Percentiles rank a stretch among this genome's conserved stretches.
phyloP scores from a whole-genome alignment of 2,888 invertebrate genomes.

The Stenolophus ochropezus region DNA sequence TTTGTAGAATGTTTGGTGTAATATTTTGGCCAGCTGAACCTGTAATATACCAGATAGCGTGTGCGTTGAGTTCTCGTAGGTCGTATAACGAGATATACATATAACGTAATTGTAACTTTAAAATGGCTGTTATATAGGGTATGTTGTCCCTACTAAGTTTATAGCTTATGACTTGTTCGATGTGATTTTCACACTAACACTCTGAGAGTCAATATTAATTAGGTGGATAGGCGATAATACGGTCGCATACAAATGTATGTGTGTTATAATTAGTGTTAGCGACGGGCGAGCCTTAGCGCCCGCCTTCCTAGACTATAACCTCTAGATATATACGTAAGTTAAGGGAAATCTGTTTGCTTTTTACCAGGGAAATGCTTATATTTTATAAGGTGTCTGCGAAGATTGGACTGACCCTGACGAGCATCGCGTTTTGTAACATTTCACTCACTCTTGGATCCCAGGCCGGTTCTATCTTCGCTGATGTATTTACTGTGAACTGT shows the following conservation, averaged over 20 bases:
- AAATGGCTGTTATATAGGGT: slow-evolving; percentile 59
- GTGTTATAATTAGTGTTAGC: slow-evolving; percentile 58
- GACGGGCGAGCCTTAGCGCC: slow-evolving; percentile 42
- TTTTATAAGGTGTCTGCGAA: slow-evolving; percentile 58
- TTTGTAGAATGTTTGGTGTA: slow-evolving; percentile 56
- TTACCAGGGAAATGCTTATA: slow-evolving; percentile 60
- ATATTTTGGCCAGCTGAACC: slow-evolving; percentile 44
- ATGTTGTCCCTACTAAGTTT: slow-evolving; percentile 59
- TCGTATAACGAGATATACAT: slow-evolving; percentile 34
- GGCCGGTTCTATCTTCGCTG: slow-evolving; percentile 49
- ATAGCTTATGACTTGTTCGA: slow-evolving; percentile 60
- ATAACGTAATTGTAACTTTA: slow-evolving; percentile 58
- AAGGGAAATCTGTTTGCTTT: slow-evolving; percentile 60
- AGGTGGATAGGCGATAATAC: slow-evolving; percentile 59
- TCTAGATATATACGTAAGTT: slow-evolving; percentile 56
- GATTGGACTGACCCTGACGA: slow-evolving; percentile 40
- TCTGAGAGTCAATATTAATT: slow-evolving; percentile 60
- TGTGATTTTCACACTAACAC: slow-evolving; percentile 60
- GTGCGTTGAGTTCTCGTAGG: too few species aligned
- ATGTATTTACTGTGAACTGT: slow-evolving; percentile 60
- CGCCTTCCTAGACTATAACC: slow-evolving; percentile 55
- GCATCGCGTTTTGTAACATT: slow-evolving; percentile 33
- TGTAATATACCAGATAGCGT: slow-evolving; percentile 28
- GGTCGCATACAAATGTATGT: slow-evolving; percentile 59
- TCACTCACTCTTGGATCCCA: slow-evolving; percentile 14